phyloP scores from a whole-genome alignment of 2,888 invertebrate species.

The Antheraea yamamai region DNA sequence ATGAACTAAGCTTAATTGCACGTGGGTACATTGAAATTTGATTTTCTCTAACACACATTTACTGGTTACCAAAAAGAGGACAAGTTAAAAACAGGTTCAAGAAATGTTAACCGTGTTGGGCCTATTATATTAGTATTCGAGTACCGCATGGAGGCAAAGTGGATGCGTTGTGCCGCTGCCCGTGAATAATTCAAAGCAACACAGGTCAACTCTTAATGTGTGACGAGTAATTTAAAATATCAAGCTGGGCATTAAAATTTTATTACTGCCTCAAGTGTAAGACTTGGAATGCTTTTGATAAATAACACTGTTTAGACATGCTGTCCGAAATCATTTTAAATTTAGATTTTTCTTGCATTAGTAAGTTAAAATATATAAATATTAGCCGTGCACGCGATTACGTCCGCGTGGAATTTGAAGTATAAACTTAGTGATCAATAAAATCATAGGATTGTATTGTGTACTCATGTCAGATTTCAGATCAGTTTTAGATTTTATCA shows the following conservation, averaged over 20 bases:
- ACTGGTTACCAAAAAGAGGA: slow-evolving; percentile 18
- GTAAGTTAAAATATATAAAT: neutral
- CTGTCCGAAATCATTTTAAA: neutral
- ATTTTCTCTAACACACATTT: neutral
- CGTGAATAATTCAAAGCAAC: slow-evolving; percentile 61
- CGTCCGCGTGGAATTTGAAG: too few species aligned
- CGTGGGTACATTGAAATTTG: neutral
- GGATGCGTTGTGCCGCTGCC: slow-evolving; percentile 42
- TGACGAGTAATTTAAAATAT: slow-evolving; percentile 54
- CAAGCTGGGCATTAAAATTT: slow-evolving; percentile 34
- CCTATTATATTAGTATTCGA: slow-evolving; percentile 53
- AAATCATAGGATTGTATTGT: too few species aligned
- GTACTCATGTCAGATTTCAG: too few species aligned
- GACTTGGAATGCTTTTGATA: slow-evolving; percentile 12
- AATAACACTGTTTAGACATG: slow-evolving; percentile 3
- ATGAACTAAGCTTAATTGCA: neutral
- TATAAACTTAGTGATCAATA: too few species aligned
- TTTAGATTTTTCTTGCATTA: neutral
- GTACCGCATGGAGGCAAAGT: slow-evolving; percentile 33
- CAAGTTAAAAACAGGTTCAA: slow-evolving; percentile 34
- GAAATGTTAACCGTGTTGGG: slow-evolving; percentile 40
- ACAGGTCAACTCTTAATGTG: slow-evolving; percentile 48
- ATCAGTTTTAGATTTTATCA: too few species aligned
- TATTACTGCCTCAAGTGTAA: slow-evolving; percentile 13
- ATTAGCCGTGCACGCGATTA: neutral